phyloP scores from a whole-genome alignment of 1,140 invertebrate species.

The Megalonaias nervosa region DNA sequence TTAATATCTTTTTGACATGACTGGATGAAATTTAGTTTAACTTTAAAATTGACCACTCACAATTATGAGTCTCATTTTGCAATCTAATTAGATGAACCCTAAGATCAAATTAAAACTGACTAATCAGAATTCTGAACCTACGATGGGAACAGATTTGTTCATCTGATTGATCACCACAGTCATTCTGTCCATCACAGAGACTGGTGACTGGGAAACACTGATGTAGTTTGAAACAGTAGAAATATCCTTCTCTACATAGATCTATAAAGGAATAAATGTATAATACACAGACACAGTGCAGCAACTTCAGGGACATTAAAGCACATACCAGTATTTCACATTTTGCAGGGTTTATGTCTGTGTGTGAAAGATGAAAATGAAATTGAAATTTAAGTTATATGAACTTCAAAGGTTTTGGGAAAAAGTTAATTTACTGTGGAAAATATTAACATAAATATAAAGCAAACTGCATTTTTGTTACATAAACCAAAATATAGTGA shows the following conservation, averaged over 20 bases:
- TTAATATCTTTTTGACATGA: background rate
- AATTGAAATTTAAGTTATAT: no score
- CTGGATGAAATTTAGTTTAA: constrained; percentile 4
- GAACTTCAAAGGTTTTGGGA: no score
- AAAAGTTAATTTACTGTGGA: no score
- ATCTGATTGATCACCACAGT: constrained; percentile 82
- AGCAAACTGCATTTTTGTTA: no score
- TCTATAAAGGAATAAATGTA: constrained; percentile 22
- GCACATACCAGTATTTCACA: no score
- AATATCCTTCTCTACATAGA: constrained; percentile 37
- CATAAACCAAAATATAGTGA: no score
- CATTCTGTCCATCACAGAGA: constrained; percentile 80
- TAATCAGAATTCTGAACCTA: background rate
- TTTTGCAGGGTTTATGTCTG: no score
- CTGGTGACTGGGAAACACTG: constrained; percentile 78
- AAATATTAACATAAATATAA: no score
- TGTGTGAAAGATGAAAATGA: no score
- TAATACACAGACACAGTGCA: background rate
- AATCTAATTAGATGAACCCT: constrained; percentile 7
- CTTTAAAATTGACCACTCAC: constrained; percentile 8
- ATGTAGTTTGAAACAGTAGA: constrained; percentile 42
- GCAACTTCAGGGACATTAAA: background rate
- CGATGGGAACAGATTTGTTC: constrained; percentile 71
- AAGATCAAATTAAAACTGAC: constrained; percentile 14
- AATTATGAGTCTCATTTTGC: background rate